Evolutionary conservation across 2,888 invertebrate species (phyloP).

Genomic region (Laspeyria flexula): DNA sequence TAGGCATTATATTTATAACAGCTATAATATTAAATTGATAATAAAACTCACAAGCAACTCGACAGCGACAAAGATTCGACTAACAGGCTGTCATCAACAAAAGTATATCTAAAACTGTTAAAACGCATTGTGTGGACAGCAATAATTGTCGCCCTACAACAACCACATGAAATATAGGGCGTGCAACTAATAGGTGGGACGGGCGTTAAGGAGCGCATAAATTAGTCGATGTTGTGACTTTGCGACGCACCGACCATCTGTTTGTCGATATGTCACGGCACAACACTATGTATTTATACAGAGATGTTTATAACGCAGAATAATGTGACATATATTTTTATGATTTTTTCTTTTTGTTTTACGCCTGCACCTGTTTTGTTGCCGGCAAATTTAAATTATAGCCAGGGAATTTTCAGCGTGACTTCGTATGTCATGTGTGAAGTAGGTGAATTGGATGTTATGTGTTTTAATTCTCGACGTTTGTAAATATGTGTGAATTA

Average conservation of each 20-base stretch:
- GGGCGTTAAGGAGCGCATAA: constrained; percentile 84
- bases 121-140: constrained; percentile 47
- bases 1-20: constrained; percentile 9
- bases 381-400: constrained; percentile 38
- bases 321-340: constrained; percentile 40
- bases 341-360: constrained; percentile 29
- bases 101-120: constrained; percentile 43
- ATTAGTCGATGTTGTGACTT: constrained; percentile 84
- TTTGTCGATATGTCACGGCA: constrained; percentile 83
- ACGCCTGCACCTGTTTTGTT: constrained; percentile 28
- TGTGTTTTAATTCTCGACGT: too few relatives aligned
- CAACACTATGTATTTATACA: constrained; percentile 64
- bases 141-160: constrained; percentile 65
- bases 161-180: constrained; percentile 76
- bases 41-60: constrained; percentile 20
- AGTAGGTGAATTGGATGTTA: constrained; percentile 28
- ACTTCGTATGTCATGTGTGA: constrained; percentile 31
- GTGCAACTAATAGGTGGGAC: constrained; percentile 84
- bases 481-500: constrained; percentile 34
- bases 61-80: constrained; percentile 28
- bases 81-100: constrained; percentile 30
- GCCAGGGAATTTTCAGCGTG: constrained; percentile 21
- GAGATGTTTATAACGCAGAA: constrained; percentile 55
- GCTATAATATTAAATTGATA: constrained; percentile 5
- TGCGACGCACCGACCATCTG: constrained; percentile 76